Conservation (phyloP, 2,797 vertebrate species). For the Acrossocheilus fasciatus region DNA sequence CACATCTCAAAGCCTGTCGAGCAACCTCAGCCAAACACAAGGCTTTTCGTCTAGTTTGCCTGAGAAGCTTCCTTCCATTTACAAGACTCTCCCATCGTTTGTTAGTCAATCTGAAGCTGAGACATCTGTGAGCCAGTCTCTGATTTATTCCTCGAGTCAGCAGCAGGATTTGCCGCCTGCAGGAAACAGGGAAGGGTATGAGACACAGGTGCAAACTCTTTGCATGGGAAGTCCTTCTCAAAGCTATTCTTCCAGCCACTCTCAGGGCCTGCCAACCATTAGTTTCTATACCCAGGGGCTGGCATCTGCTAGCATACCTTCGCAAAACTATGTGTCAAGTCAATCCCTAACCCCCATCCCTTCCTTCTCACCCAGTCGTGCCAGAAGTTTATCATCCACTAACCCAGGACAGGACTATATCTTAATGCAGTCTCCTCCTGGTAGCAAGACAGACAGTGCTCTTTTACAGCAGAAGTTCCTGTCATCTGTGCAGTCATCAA, state of each 20-base stretch:
- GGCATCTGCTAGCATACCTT: conserved; percentile 82
- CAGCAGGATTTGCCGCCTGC: conserved; percentile 85
- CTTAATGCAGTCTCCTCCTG: conserved; percentile 86
- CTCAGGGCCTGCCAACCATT: conserved; percentile 91
- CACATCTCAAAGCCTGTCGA: conserved; percentile 81
- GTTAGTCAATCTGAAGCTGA: conserved; percentile 86
- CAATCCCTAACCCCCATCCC: conserved; percentile 86
- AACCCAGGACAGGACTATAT: conserved; percentile 87
- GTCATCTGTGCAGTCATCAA: conserved; percentile 82
- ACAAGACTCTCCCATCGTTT: conserved; percentile 89
- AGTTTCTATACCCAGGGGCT: conserved; percentile 90
- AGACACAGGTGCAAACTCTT: conserved; percentile 86
- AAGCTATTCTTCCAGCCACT: conserved; percentile 88
- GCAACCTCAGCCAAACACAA: conserved; percentile 86
- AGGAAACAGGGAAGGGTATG: conserved; percentile 83
- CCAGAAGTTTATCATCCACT: conserved; percentile 82
- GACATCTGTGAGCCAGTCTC: conserved; percentile 86
- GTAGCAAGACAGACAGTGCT: conserved; percentile 82
- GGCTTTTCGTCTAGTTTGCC: conserved; percentile 85
- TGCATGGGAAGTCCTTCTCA: conserved; percentile 89
- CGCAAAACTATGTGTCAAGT: conserved; percentile 88
- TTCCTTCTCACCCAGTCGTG: conserved; percentile 85
- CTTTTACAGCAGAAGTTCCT: conserved; percentile 90
- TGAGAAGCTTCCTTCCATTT: conserved; percentile 90
- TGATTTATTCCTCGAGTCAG: conserved; percentile 87